Conservation (phyloP, 2,888 invertebrate species). For the Erebia ligea region DNA sequence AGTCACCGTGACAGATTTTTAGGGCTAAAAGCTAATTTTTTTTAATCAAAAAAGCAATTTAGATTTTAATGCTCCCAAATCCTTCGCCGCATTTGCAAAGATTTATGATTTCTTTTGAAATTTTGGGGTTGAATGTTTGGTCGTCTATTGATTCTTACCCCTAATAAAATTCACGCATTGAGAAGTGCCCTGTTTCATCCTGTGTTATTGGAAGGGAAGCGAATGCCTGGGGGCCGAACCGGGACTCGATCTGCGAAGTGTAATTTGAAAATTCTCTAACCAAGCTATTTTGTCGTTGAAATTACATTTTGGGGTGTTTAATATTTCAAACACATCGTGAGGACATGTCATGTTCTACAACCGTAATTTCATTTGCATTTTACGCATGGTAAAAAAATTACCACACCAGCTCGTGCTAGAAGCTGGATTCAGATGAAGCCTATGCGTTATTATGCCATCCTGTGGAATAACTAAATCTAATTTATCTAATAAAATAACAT, state of each 20-base stretch:
- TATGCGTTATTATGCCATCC: too few relatives aligned
- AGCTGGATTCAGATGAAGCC: neutral
- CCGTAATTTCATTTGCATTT: neutral
- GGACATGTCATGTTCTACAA: neutral
- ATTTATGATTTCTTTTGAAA: conserved; percentile 48
- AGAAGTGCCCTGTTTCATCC: conserved; percentile 65
- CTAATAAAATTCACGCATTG: conserved; percentile 75
- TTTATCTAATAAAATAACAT: neutral
- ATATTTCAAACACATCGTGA: conserved; percentile 4
- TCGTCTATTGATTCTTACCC: conserved; percentile 74
- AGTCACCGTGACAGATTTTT: conserved; percentile 6
- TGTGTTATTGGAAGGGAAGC: conserved; percentile 63
- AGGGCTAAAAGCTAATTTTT: neutral
- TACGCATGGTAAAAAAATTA: neutral
- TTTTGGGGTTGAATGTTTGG: conserved; percentile 58
- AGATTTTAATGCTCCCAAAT: conserved; percentile 9
- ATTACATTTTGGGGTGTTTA: conserved; percentile 13
- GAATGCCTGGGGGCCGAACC: conserved; percentile 60
- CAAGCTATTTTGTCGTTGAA: conserved; percentile 9
- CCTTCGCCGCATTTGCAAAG: conserved; percentile 1
- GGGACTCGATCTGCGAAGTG: conserved; percentile 57
- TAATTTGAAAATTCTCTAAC: conserved; percentile 47
- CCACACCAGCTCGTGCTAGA: neutral
- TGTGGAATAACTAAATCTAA: too few relatives aligned
- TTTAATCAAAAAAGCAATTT: conserved; percentile 6